A percentile compares a stretch with the other conserved stretches of the same genome.
These are phyloP conservation scores for Leucophenga maculata DNA, from an alignment of 2,888 invertebrate species.

Conservation along the genomic window DNA sequence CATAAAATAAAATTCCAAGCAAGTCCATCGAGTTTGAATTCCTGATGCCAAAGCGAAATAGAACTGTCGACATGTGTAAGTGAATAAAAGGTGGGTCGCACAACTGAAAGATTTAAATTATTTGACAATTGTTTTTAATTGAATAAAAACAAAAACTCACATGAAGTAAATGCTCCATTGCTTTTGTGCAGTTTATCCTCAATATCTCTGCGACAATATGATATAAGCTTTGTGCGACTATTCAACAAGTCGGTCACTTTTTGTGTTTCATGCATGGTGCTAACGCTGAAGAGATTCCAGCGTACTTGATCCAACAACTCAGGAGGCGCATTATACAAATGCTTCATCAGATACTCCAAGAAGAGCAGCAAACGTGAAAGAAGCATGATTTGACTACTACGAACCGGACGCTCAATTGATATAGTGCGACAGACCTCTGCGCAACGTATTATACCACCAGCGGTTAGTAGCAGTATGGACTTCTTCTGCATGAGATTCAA, in stretches of 20 bases:
- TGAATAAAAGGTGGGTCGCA: slow-evolving; percentile 94
- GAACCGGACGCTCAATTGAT: slow-evolving; percentile 66
- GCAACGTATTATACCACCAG: slow-evolving; percentile 81
- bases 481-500: slow-evolving; percentile 97
- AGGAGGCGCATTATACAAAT: slow-evolving; percentile 93
- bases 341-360: slow-evolving; percentile 95
- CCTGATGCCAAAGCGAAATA: slow-evolving; percentile 74
- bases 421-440: slow-evolving; percentile 77
- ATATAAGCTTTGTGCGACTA: slow-evolving; percentile 77
- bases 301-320: slow-evolving; percentile 89
- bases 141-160: slow-evolving; percentile 47
- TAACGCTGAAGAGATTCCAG: slow-evolving; percentile 82
- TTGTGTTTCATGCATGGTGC: slow-evolving; percentile 76
- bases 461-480: slow-evolving; percentile 87
- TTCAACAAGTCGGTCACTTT: slow-evolving; percentile 73
- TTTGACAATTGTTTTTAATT: background rate
- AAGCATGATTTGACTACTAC: slow-evolving; percentile 82
- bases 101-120: slow-evolving; percentile 71
- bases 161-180: slow-evolving; percentile 70
- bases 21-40: slow-evolving; percentile 92
- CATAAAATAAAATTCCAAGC: slow-evolving; percentile 96
- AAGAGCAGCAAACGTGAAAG: slow-evolving; percentile 87
- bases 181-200: slow-evolving; percentile 82
- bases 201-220: slow-evolving; percentile 80
- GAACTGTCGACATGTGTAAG: slow-evolving; percentile 81